A percentile compares a stretch with the other conserved stretches of the same genome.
Conservation (phyloP, 1,140 invertebrate genomes). For the Acromyrmex echinatior region DNA sequence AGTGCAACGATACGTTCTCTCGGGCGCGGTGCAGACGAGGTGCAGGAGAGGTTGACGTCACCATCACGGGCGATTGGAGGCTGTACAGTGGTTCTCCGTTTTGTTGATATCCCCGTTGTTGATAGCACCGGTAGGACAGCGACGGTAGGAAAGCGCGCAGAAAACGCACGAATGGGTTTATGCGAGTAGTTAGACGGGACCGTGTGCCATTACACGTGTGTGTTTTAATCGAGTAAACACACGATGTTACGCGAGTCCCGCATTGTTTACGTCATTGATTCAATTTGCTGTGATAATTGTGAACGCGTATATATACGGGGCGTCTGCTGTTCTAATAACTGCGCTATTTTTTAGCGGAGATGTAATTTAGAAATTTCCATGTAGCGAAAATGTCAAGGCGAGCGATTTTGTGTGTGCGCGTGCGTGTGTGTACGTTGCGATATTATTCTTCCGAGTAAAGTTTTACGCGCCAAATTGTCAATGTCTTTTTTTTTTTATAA, state of each 20-base stretch:
- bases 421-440: not conserved
- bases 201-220: conserved; percentile 4
- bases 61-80: conserved; percentile 69
- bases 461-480: not conserved
- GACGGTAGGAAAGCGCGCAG: conserved; percentile 62
- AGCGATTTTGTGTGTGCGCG: too few relatives aligned
- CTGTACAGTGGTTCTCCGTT: conserved; percentile 80
- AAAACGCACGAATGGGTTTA: conserved; percentile 36
- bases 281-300: conserved; percentile 40
- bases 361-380: not conserved
- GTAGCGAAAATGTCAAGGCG: not conserved
- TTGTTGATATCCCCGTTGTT: conserved; percentile 76
- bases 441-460: not conserved
- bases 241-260: conserved; percentile 49
- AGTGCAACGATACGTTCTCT: conserved; percentile 65
- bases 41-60: conserved; percentile 73
- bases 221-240: conserved; percentile 60
- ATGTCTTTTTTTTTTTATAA: not conserved
- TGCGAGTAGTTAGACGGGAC: not conserved
- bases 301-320: not conserved
- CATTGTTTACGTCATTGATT: conserved; percentile 54
- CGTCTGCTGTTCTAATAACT: not conserved
- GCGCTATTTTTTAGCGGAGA: not conserved
- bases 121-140: not conserved
- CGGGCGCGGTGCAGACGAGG: conserved; percentile 56